These are phyloP conservation scores for Pyrgilauda ruficollis DNA, from an alignment of 2,113 vertebrate genomes.

Conservation along the genomic window DNA sequence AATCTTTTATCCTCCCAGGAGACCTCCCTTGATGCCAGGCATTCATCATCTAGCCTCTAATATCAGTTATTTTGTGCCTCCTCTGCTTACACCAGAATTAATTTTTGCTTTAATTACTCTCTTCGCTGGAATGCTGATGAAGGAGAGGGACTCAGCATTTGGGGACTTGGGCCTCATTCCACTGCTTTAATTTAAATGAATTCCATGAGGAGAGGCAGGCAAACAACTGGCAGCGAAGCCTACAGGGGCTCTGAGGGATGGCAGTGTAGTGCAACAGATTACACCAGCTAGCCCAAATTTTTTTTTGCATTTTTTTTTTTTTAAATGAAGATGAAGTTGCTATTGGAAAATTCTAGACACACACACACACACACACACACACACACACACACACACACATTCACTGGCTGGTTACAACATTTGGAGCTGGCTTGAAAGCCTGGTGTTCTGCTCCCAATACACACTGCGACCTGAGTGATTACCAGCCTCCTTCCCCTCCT, in stretches of 20 bases:
- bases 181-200: slow-evolving; percentile 99
- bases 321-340: slow-evolving; percentile 75
- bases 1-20: slow-evolving; percentile 94
- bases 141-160: slow-evolving; percentile 99
- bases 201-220: slow-evolving; percentile 97
- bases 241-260: slow-evolving; percentile 92
- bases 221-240: slow-evolving; percentile 99
- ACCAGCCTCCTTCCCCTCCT: slow-evolving; percentile 75
- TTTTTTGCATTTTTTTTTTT: background rate
- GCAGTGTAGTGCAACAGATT: slow-evolving; percentile 87
- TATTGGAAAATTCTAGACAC: slow-evolving; percentile 77
- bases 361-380: slow-evolving; percentile 60
- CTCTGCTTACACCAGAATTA: slow-evolving; percentile 99
- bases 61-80: slow-evolving; percentile 99
- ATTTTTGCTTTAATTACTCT: slow-evolving; percentile 99
- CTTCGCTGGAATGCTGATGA: slow-evolving; percentile 99
- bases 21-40: slow-evolving; percentile 99
- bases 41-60: slow-evolving; percentile 99
- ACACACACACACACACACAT: slow-evolving; percentile 4
- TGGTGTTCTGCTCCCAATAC: slow-evolving; percentile 72
- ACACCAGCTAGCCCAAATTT: slow-evolving; percentile 79
- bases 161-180: slow-evolving; percentile 98
- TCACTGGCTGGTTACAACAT: slow-evolving; percentile 66
- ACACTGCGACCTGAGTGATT: slow-evolving; percentile 70
- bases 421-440: slow-evolving; percentile 73